Percentiles rank a stretch among this genome's conserved stretches.
phyloP scores from a whole-genome alignment of 2,113 vertebrate genomes.

The Malurus cyaneus region DNA sequence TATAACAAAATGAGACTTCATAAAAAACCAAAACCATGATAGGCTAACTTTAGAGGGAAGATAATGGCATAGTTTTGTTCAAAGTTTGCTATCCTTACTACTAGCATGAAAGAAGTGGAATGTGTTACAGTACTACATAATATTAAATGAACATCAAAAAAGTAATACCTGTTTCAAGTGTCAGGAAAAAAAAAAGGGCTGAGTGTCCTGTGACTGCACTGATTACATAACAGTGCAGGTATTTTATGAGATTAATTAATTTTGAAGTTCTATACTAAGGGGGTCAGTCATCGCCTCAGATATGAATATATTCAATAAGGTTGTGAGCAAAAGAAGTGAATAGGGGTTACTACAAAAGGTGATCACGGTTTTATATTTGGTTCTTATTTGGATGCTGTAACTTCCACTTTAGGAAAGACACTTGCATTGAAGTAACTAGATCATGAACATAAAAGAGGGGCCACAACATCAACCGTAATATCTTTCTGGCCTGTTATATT shows the following conservation, averaged over 20 bases:
- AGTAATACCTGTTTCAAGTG: neutral
- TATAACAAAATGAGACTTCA: neutral
- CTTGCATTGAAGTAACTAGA: neutral
- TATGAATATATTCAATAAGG: neutral
- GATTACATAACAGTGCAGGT: neutral
- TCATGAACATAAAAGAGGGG: neutral
- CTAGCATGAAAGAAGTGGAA: neutral
- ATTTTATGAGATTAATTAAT: neutral
- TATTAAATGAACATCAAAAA: neutral
- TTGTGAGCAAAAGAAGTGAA: neutral
- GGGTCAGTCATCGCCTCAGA: neutral
- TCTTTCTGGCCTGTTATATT: neutral
- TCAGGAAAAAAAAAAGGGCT: neutral
- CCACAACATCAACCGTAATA: neutral
- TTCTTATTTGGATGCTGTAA: neutral
- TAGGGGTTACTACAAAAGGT: neutral
- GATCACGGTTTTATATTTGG: rapidly evolving
- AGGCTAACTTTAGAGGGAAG: neutral
- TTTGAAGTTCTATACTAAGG: neutral
- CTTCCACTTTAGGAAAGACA: neutral
- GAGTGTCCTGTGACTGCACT: neutral
- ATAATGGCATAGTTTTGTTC: neutral
- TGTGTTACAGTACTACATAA: neutral
- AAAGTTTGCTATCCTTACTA: neutral
- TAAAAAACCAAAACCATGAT: neutral